Conservation (phyloP, 2,888 invertebrate species). For the Noctua fimbriata region DNA sequence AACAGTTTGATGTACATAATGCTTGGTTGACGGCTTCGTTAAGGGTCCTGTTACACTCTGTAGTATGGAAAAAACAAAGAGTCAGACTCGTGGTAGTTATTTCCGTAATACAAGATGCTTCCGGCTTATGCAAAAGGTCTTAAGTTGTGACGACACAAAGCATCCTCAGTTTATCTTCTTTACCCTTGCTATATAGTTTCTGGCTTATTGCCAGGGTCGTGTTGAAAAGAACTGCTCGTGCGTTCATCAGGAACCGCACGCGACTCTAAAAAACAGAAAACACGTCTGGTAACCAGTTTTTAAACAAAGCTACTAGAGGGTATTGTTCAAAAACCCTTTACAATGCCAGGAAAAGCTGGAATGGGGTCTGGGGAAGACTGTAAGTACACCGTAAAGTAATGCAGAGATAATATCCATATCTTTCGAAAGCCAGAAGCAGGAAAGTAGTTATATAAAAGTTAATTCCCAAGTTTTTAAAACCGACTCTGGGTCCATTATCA, state of each 20-base stretch:
- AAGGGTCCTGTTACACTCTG: no score
- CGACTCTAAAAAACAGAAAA: slow-evolving; percentile 46
- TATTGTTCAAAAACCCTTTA: slow-evolving; percentile 41
- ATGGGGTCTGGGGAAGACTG: not conserved
- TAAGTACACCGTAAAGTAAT: slow-evolving; percentile 20
- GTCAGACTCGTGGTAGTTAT: not conserved
- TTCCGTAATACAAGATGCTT: slow-evolving; percentile 24
- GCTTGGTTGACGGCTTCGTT: no score
- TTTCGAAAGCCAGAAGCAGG: slow-evolving; percentile 15
- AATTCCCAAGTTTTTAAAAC: slow-evolving; percentile 38
- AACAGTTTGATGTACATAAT: no score
- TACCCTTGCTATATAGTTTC: slow-evolving; percentile 21
- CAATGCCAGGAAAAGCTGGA: slow-evolving; percentile 25
- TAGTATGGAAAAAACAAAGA: slow-evolving; percentile 16
- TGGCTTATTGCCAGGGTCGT: slow-evolving; percentile 56
- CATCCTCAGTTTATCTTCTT: slow-evolving; percentile 35
- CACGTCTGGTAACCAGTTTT: slow-evolving; percentile 42
- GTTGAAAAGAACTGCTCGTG: slow-evolving; percentile 48
- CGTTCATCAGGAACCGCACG: slow-evolving; percentile 45
- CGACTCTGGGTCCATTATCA: slow-evolving; percentile 43
- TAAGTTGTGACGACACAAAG: slow-evolving; percentile 46
- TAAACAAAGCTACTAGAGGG: slow-evolving; percentile 42
- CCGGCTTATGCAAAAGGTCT: slow-evolving; percentile 22
- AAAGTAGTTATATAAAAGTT: slow-evolving; percentile 34
- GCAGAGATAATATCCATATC: slow-evolving; percentile 38